These are phyloP conservation scores for Agonopterix arenella DNA, from an alignment of 2,888 invertebrate species.

Conservation along the genomic window DNA sequence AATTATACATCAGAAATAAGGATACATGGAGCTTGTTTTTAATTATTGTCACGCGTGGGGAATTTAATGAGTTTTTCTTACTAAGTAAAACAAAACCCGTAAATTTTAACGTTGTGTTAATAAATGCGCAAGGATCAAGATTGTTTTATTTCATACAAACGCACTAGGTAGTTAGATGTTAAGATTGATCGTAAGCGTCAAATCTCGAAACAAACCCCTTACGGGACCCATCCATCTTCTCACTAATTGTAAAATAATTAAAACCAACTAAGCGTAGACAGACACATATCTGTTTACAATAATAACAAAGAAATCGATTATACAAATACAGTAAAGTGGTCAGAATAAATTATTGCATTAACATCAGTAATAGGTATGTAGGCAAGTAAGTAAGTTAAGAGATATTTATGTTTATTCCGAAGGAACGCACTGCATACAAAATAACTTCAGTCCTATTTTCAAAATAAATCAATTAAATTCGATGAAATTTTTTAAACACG, in stretches of 20 bases:
- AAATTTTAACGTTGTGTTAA: background rate
- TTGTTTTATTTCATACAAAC: conserved; percentile 4
- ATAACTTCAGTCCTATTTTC: too few relatives aligned
- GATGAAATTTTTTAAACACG: too few relatives aligned
- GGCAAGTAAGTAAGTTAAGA: too few relatives aligned
- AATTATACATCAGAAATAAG: conserved; percentile 18
- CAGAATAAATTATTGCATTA: too few relatives aligned
- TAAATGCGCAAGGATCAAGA: conserved; percentile 13
- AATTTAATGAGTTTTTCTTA: background rate
- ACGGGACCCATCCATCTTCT: conserved; percentile 42
- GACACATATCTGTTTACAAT: conserved; percentile 21
- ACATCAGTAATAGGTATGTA: too few relatives aligned
- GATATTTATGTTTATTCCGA: too few relatives aligned
- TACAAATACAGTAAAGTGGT: too few relatives aligned
- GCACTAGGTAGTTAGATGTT: background rate
- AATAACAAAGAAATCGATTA: conserved; percentile 15
- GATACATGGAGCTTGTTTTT: conserved; percentile 2
- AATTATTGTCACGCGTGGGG: conserved; percentile 2
- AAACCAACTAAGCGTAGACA: conserved; percentile 39
- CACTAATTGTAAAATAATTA: conserved; percentile 56
- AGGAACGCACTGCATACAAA: too few relatives aligned
- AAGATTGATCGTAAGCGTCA: conserved; percentile 30
- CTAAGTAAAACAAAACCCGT: background rate
- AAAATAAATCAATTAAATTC: too few relatives aligned
- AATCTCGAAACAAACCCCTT: conserved; percentile 35